These are phyloP conservation scores for Heliconius melpomene DNA, from an alignment of 1,140 invertebrate species.

Conservation along the genomic window DNA sequence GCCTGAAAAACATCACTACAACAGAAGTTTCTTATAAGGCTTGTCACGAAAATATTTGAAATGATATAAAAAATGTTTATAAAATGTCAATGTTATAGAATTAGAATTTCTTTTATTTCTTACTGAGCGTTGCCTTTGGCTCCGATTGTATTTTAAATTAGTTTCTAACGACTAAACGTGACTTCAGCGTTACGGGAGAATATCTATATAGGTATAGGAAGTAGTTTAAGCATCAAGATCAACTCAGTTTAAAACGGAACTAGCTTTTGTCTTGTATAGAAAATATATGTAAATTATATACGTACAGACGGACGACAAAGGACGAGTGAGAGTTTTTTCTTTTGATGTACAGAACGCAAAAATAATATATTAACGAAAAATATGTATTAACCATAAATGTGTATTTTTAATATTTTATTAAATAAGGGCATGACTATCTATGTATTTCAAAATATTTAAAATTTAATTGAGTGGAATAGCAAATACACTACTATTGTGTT, in stretches of 20 bases:
- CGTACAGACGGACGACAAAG: too few relatives aligned
- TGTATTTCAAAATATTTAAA: not conserved
- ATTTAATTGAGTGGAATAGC: not conserved
- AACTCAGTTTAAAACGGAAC: not conserved
- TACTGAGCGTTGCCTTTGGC: not conserved
- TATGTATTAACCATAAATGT: too few relatives aligned
- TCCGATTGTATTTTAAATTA: conserved; percentile 1
- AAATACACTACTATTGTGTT: not conserved
- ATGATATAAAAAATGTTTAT: not conserved
- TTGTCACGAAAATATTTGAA: not conserved
- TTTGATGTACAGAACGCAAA: too few relatives aligned
- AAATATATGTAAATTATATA: not conserved
- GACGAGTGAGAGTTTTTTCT: too few relatives aligned
- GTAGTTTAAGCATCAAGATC: not conserved
- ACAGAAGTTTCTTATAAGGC: not conserved
- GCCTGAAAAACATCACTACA: not conserved
- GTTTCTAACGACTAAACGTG: conserved; percentile 1
- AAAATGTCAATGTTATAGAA: not conserved
- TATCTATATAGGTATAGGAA: not conserved
- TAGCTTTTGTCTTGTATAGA: not conserved
- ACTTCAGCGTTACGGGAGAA: not conserved
- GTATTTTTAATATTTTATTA: too few relatives aligned
- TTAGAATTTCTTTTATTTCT: not conserved
- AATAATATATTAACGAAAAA: too few relatives aligned
- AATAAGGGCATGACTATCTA: too few relatives aligned